Base-by-base conservation (phyloP, 2,888 invertebrate species). In the Patella pellucida region DNA sequence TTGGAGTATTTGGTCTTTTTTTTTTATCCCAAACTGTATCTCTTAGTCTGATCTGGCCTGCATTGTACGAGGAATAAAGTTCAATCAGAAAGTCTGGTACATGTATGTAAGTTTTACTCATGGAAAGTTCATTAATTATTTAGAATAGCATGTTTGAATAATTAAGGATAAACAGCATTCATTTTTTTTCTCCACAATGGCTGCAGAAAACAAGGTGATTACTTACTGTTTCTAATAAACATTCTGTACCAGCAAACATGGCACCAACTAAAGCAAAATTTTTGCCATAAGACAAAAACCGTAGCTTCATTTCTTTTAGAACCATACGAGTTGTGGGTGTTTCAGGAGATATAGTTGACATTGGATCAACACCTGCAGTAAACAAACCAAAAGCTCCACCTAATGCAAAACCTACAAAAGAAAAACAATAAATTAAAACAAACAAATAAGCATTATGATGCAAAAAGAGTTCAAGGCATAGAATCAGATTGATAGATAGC, bases 251-350 rank as follows among this genome's bases (percentile, higher is more conserved):
- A 9, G 99, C 95, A 92, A 99, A 99, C 81, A 99, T 94, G 11
- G 95, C 94, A 76, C 99, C 99, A 83, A 99, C 94, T 68, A 98
- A 93, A 0, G 98, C 99, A 93, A 99, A 99, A 91, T 99, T 99
- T 91, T 99, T 99, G 0, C 96, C 99, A 91, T 99, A 98, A 75
- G 97, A 94, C 76, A 96, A 92, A 82, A 97, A 97, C 0, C 98
- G 95, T 0, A 93, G 93, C 90, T 95, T 96, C 97, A 99, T 97
- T 91, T 99, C 98, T 76, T 94, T 92, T 75, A 98, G 93, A 56
- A 98, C 96, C 92, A 97, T 95, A 85, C 95, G 92, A 0, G 96
- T 96, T 0, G 96, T 95, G 89, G 96, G 96, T 86, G 95, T 95
- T 85, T 94, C 95, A 68, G 93, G 93, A 5, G 84, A 81, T 75